Percentiles rank a stretch among this genome's conserved stretches.
phyloP scores from a whole-genome alignment of 2,797 vertebrate genomes.

The Halcyon smyrnensis region DNA sequence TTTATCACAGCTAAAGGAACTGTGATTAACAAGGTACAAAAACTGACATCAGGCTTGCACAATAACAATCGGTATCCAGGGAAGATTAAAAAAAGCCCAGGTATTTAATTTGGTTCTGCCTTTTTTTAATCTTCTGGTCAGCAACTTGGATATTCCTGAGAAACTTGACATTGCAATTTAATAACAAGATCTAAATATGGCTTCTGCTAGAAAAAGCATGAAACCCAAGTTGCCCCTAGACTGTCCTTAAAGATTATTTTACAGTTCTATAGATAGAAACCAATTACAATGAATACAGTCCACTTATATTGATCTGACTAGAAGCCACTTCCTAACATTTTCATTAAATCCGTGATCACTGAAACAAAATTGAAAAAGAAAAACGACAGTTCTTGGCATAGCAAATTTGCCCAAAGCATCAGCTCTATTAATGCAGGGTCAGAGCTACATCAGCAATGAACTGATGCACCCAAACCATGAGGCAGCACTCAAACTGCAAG shows the following conservation, averaged over 20 bases:
- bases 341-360: constrained; percentile 8
- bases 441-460: not conserved
- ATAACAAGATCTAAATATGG: constrained; percentile 7
- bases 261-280: constrained; percentile 43
- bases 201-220: not conserved
- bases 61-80: not conserved
- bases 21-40: not conserved
- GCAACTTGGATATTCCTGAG: not conserved
- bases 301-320: constrained; percentile 6
- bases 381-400: not conserved
- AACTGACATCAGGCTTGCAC: not conserved
- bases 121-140: constrained; percentile 10
- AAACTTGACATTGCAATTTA: not conserved
- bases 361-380: not conserved
- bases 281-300: not conserved
- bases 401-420: not conserved
- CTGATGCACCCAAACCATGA: not conserved
- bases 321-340: constrained; percentile 20
- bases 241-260: constrained; percentile 7
- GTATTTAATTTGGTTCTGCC: constrained; percentile 1
- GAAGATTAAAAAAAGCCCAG: not conserved
- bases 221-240: not conserved
- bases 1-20: not conserved
- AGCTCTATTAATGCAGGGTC: not conserved
- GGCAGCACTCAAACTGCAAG: not conserved